phyloP scores from a whole-genome alignment of 2,888 invertebrate species.

The Napeogenes sylphis region DNA sequence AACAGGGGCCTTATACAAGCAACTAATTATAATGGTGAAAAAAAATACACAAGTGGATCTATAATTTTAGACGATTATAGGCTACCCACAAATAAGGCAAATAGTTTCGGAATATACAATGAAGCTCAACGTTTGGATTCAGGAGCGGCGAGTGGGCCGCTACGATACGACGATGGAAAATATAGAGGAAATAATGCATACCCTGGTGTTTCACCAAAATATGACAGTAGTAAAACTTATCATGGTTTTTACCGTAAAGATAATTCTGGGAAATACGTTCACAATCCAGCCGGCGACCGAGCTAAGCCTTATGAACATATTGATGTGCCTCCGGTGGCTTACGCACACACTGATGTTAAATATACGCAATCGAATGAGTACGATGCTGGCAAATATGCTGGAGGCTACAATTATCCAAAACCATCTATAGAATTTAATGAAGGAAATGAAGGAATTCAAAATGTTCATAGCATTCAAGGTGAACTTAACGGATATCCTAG shows the following conservation, averaged over 20 bases:
- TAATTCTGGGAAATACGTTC: conserved; percentile 67
- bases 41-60: conserved; percentile 63
- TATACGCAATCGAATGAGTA: conserved; percentile 48
- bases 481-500: conserved; percentile 46
- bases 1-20: conserved; percentile 58
- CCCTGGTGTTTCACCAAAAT: conserved; percentile 24
- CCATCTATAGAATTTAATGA: conserved; percentile 36
- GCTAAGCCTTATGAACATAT: conserved; percentile 66
- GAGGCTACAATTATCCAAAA: conserved; percentile 37
- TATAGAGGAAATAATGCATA: conserved; percentile 26
- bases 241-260: conserved; percentile 39
- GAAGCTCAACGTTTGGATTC: conserved; percentile 6
- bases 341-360: conserved; percentile 50
- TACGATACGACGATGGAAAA: conserved; percentile 23
- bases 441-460: conserved; percentile 21
- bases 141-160: conserved; percentile 5
- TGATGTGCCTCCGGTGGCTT: conserved; percentile 57
- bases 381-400: conserved; percentile 39
- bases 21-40: conserved; percentile 47
- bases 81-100: conserved; percentile 25
- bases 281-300: conserved; percentile 68
- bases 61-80: conserved; percentile 68
- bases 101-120: conserved; percentile 18
- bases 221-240: conserved; percentile 30
- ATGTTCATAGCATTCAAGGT: conserved; percentile 52